A percentile compares a stretch with the other conserved stretches of the same genome.
phyloP scores from a whole-genome alignment of 2,888 invertebrate genomes.

The Erannis defoliaria region DNA sequence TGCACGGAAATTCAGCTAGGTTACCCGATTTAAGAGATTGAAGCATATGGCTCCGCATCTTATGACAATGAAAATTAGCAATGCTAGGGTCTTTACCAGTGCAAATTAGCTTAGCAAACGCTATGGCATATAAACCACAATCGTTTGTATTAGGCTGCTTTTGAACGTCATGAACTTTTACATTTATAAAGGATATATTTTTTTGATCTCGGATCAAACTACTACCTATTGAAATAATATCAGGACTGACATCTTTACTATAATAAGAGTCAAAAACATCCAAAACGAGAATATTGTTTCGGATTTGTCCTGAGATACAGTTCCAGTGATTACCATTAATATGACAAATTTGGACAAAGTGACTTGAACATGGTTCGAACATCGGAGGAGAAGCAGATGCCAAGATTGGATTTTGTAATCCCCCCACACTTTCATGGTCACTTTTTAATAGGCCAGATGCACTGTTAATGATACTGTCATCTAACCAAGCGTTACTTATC shows the following conservation, averaged over 20 bases:
- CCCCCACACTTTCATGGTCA: not conserved
- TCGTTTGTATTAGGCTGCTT: constrained; percentile 4
- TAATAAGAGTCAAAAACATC: constrained; percentile 9
- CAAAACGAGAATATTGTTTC: constrained; percentile 9
- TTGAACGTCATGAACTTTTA: constrained; percentile 1
- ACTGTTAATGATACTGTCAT: constrained; percentile 3
- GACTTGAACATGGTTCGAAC: no score
- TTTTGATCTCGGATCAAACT: constrained; percentile 6
- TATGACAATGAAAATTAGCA: not conserved
- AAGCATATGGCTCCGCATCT: not conserved
- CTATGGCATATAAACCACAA: constrained; percentile 15
- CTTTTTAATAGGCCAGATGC: no score
- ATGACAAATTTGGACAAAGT: no score
- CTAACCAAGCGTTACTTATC: not conserved
- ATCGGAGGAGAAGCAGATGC: no score
- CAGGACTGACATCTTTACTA: constrained; percentile 3
- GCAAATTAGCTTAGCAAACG: constrained; percentile 13
- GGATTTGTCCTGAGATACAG: no score
- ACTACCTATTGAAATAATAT: constrained; percentile 13
- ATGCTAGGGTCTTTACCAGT: constrained; percentile 6
- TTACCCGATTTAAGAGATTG: not conserved
- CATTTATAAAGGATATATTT: not conserved
- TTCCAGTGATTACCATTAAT: no score
- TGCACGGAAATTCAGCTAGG: no score
- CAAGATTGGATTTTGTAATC: not conserved